Conservation (phyloP, 2,797 vertebrate species). For the Emydoidea blandingii region DNA sequence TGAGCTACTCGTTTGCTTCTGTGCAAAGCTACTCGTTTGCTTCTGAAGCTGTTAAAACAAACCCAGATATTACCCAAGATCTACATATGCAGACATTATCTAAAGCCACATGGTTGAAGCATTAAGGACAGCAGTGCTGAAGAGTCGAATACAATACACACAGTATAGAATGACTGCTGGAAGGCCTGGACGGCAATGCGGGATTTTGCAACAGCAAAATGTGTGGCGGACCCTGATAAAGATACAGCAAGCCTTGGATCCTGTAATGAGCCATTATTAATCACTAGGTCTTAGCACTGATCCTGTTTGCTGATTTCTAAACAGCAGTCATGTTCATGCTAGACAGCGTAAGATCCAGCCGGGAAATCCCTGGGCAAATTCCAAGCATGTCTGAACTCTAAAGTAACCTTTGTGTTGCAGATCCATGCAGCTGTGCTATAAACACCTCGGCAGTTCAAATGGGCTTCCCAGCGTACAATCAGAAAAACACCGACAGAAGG, state of each 20-base stretch:
- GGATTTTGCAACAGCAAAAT: constrained; percentile 3
- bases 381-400: constrained; percentile 43
- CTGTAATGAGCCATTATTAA: constrained; percentile 19
- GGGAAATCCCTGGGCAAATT: constrained; percentile 52
- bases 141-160: neutral
- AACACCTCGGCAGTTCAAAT: neutral
- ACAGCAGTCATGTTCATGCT: constrained; percentile 20
- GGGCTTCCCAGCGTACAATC: neutral
- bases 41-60: constrained; percentile 17
- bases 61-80: neutral
- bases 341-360: constrained; percentile 22
- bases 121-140: neutral
- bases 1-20: constrained; percentile 31
- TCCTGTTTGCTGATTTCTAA: neutral
- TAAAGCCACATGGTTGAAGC: neutral
- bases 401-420: neutral
- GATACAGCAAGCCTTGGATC: neutral
- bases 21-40: constrained; percentile 5
- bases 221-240: neutral
- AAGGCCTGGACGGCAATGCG: constrained; percentile 6
- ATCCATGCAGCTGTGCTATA: neutral
- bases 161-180: neutral
- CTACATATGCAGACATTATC: neutral
- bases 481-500: neutral
- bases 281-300: constrained; percentile 28